Base-by-base conservation (phyloP, 1,140 invertebrate species). In the Drosophila asahinai region DNA sequence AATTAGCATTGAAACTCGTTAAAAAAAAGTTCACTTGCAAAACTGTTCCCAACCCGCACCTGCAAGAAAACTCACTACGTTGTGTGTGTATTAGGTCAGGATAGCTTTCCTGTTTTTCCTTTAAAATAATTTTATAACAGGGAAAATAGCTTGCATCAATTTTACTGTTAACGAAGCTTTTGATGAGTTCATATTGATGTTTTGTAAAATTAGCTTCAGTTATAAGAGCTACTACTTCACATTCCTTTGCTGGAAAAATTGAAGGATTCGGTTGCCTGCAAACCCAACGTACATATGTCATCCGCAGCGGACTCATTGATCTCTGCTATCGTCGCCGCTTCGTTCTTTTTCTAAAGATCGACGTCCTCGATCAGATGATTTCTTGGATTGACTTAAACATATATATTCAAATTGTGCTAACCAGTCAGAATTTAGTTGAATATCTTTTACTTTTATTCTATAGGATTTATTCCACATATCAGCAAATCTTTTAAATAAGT, bases 61-160 rank as follows among this genome's bases (percentile, higher is more conserved):
- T 19, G 19, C 19, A 19, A 19, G 19, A 19, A 19, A 19, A 19
- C 19, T 19, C 19, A 19, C 19, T 19, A 19, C 19, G 19, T 19
- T 19, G 19, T 0, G 54, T 19, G n/a, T 12, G 38, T 38, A 62
- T 62, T 30, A 14, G 7, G 3, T 71, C 17, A 33, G 51, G 30
- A 54, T 54, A 49, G 43, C 63, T 57, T 38, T 61, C 27, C 17
- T 62, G 36, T 49, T 68, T 59, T 60, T 68, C 55, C 55, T 51
- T 68, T 15, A 42, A 42, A 68, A 58, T 58, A 17, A 27, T 42
- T 43, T 58, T 17, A 48, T 58, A 58, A 11, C 64, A 66, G 43
- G 33, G 38, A 42, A 68, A 54, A 33, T 52, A 36, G 27, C 42
- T 59, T 11, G 25, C 36, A 25, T 57, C 36, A 25, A 67, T 51